These are phyloP conservation scores for Crax fasciolata DNA, from an alignment of 2,797 vertebrate species.

Conservation along the genomic window DNA sequence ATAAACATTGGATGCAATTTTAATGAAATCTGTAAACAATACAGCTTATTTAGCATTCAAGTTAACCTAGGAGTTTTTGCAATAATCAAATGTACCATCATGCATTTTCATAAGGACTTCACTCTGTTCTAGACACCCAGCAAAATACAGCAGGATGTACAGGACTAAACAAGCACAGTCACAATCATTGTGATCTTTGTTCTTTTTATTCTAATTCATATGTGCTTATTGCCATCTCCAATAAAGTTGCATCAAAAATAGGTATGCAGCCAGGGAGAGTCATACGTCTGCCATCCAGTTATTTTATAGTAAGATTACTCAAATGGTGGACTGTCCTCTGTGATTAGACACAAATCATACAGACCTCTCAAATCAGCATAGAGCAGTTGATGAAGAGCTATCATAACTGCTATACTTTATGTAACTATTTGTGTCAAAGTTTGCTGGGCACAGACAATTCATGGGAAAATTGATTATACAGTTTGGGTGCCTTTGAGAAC, in stretches of 20 bases:
- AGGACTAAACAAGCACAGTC: background rate
- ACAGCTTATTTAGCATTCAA: slow-evolving; percentile 17
- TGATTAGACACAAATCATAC: background rate
- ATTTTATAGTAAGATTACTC: background rate
- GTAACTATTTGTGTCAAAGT: background rate
- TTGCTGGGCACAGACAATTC: background rate
- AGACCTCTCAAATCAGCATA: background rate
- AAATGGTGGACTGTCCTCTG: background rate
- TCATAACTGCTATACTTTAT: background rate
- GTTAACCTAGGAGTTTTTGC: background rate
- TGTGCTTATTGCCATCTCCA: background rate
- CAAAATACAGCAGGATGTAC: background rate
- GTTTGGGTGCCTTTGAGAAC: background rate
- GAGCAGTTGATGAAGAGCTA: background rate
- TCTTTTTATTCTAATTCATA: background rate
- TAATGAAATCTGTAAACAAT: slow-evolving; percentile 43
- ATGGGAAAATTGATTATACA: background rate
- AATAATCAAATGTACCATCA: background rate
- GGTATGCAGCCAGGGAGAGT: background rate
- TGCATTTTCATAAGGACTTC: background rate
- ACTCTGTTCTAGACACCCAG: background rate
- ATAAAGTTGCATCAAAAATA: background rate
- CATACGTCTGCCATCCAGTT: background rate
- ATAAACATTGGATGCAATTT: slow-evolving; percentile 26
- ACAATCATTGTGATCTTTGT: background rate